Conservation (phyloP, 2,888 invertebrate genomes). For the Odontothrips loti region DNA sequence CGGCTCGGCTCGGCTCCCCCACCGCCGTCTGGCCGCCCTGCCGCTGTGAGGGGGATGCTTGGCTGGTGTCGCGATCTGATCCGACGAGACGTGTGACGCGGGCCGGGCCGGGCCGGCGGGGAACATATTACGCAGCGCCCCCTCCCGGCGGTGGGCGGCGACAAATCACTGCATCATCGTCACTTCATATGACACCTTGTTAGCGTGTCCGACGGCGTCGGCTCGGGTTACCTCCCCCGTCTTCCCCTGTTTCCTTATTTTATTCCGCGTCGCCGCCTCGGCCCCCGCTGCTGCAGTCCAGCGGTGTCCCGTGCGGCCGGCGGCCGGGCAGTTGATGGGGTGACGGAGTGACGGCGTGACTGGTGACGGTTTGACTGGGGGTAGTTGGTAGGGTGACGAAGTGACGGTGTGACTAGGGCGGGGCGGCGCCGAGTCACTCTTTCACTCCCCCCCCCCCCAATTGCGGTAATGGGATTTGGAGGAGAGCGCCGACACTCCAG, state of each 20-base stretch:
- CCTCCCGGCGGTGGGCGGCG: background rate
- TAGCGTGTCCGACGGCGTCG: background rate
- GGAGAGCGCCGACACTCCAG: no score
- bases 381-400: no score
- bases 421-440: no score
- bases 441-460: no score
- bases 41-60: background rate
- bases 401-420: no score
- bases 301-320: background rate
- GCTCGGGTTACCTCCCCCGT: background rate
- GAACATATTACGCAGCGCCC: background rate
- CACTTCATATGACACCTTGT: slow-evolving; percentile 6
- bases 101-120: background rate
- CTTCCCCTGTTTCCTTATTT: background rate
- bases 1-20: no score
- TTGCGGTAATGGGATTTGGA: no score
- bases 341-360: no score
- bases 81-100: background rate
- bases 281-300: background rate
- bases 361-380: no score
- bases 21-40: no score
- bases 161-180: slow-evolving; percentile 16
- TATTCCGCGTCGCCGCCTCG: background rate
- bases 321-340: no score
- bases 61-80: background rate